These are phyloP conservation scores for Donacobius atricapilla DNA, from an alignment of 2,113 vertebrate genomes.

Conservation along the genomic window DNA sequence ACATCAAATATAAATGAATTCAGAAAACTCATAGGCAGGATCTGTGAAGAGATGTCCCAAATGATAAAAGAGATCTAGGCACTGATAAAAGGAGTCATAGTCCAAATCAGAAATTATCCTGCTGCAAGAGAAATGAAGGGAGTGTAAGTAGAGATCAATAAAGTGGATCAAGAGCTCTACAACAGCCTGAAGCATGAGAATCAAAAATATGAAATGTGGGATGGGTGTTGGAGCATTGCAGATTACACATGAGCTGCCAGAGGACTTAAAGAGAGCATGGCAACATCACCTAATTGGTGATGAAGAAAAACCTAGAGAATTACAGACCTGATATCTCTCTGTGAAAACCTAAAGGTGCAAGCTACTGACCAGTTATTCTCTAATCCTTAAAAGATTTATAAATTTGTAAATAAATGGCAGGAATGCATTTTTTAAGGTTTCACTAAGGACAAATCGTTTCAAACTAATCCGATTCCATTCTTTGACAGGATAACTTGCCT, in stretches of 20 bases:
- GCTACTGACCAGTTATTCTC: background rate
- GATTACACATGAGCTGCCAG: background rate
- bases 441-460: background rate
- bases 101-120: background rate
- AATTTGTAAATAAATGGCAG: background rate
- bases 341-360: background rate
- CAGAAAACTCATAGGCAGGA: background rate
- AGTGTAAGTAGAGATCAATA: background rate
- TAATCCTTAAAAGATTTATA: background rate
- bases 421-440: background rate
- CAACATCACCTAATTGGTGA: background rate
- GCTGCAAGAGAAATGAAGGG: background rate
- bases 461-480: background rate
- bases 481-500: slow-evolving; percentile 19
- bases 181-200: background rate
- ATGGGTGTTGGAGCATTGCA: background rate
- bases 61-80: background rate
- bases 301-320: background rate
- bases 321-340: background rate
- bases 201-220: rapidly evolving
- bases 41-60: background rate
- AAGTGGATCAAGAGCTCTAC: background rate
- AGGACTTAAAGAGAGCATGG: background rate
- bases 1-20: background rate
- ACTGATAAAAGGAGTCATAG: background rate